A percentile compares a stretch with the other conserved stretches of the same genome.
phyloP scores from a whole-genome alignment of 2,888 invertebrate species.

The Tenthredo amoena region DNA sequence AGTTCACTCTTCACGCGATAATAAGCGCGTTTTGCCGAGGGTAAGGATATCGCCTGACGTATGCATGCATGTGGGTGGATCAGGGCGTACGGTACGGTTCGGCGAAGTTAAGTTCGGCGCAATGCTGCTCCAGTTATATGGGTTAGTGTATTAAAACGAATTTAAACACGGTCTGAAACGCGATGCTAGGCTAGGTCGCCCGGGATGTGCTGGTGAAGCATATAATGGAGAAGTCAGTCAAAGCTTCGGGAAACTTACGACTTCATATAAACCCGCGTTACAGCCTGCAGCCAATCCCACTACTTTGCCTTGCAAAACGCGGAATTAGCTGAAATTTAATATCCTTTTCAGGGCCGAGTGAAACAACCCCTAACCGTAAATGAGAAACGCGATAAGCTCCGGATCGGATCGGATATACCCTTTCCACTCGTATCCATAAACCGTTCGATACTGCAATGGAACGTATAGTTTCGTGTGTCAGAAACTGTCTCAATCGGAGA shows the following conservation, averaged over 20 bases:
- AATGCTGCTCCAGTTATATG: background rate
- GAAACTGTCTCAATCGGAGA: background rate
- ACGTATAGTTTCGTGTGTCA: background rate
- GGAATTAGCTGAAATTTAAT: conserved; percentile 34
- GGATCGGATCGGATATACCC: background rate
- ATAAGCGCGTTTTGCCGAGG: background rate
- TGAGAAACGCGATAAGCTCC: background rate
- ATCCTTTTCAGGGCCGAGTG: background rate
- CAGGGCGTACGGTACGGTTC: background rate
- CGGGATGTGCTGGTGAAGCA: background rate
- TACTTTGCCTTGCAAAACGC: background rate
- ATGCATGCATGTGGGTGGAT: background rate
- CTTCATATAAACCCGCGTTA: conserved; percentile 25
- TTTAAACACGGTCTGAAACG: background rate
- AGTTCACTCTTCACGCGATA: background rate
- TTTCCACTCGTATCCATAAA: background rate
- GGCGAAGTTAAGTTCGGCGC: background rate
- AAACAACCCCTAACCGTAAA: background rate
- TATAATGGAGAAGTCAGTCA: conserved; percentile 73
- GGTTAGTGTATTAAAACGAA: conserved; percentile 2
- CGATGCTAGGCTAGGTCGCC: background rate
- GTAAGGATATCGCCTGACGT: background rate
- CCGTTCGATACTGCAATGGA: background rate
- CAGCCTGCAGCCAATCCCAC: background rate
- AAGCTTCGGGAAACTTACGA: conserved; percentile 66